phyloP scores from a whole-genome alignment of 2,797 vertebrate species.

The Synanceia verrucosa region DNA sequence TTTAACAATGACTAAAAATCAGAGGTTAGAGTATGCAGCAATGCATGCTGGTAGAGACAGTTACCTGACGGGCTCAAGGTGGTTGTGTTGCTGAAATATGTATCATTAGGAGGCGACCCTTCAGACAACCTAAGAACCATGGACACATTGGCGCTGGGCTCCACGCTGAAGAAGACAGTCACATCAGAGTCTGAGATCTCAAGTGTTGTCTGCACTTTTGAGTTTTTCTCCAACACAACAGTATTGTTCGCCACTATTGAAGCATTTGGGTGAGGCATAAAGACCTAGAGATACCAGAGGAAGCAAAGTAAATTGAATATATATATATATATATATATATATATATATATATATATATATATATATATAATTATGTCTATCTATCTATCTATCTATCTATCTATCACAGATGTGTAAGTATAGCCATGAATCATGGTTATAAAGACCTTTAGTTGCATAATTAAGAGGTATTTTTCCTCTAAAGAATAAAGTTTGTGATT shows the following conservation, averaged over 20 bases:
- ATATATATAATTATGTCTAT: too few species aligned
- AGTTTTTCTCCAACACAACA: constrained; percentile 40
- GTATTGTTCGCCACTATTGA: not conserved
- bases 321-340: too few species aligned
- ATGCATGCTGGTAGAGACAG: not conserved
- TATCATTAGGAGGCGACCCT: constrained; percentile 35
- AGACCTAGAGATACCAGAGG: constrained; percentile 69
- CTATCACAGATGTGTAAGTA: too few species aligned
- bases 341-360: too few species aligned
- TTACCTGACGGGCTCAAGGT: constrained; percentile 70
- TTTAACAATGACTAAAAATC: not conserved
- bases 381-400: too few species aligned
- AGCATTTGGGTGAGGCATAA: constrained; percentile 55
- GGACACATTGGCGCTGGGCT: constrained; percentile 63
- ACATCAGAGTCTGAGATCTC: constrained; percentile 70
- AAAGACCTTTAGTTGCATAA: not conserved
- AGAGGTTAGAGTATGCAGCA: not conserved
- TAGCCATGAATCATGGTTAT: not conserved
- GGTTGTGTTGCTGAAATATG: constrained; percentile 14
- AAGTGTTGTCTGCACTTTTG: constrained; percentile 42
- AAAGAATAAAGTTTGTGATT: not conserved
- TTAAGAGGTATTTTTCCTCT: not conserved
- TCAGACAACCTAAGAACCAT: constrained; percentile 62
- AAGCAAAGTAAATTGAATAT: not conserved
- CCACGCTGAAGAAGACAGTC: constrained; percentile 68